Conservation (phyloP, 1,140 invertebrate species). For the Drosophila truncata region DNA sequence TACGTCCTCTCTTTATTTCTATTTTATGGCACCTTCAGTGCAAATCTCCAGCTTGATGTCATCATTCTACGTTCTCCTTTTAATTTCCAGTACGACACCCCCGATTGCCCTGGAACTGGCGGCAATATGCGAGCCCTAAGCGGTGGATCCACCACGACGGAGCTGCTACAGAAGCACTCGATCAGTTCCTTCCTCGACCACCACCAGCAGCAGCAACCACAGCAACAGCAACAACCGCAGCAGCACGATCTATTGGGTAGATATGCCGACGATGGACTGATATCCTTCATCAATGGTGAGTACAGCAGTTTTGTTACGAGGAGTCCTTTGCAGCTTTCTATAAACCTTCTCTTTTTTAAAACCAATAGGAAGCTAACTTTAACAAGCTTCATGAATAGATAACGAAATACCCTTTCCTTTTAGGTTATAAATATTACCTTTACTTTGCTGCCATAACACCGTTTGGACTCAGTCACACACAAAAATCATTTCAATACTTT, state of each 20-base stretch:
- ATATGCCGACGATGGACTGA: constrained; percentile 65
- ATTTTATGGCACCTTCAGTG: constrained; percentile 61
- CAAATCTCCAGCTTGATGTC: constrained; percentile 34
- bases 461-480: constrained; percentile 8
- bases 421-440: neutral
- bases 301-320: neutral
- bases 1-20: neutral
- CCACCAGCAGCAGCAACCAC: constrained; percentile 60
- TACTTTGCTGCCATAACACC: constrained; percentile 22
- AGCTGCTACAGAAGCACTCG: constrained; percentile 86
- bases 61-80: neutral
- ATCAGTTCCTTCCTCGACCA: constrained; percentile 86
- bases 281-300: constrained; percentile 78
- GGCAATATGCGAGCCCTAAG: constrained; percentile 71
- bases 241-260: constrained; percentile 56
- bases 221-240: constrained; percentile 45
- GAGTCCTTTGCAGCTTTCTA: neutral
- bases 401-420: too few species aligned
- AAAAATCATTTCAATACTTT: constrained; percentile 62
- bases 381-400: neutral
- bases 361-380: neutral
- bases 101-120: constrained; percentile 59
- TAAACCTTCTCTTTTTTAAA: neutral
- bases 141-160: constrained; percentile 62
- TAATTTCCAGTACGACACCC: constrained; percentile 68